A percentile compares a stretch with the other conserved stretches of the same genome.
These are phyloP conservation scores for Agrotis puta DNA, from an alignment of 2,888 invertebrate genomes.

Conservation along the genomic window DNA sequence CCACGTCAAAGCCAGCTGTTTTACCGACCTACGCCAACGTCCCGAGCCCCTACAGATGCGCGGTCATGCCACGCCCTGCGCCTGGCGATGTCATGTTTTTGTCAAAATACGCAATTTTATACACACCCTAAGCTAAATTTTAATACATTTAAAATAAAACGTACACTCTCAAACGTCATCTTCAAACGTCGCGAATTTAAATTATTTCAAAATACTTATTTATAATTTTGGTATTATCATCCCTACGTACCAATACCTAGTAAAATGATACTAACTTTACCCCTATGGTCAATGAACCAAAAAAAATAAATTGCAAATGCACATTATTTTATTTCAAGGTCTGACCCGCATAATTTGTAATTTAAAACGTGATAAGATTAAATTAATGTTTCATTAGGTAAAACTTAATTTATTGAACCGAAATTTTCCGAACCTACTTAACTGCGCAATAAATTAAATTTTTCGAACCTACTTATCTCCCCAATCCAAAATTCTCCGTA, in stretches of 20 bases:
- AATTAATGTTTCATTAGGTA: neutral
- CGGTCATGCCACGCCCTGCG: constrained; percentile 21
- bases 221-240: no score
- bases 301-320: neutral
- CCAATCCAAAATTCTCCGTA: no score
- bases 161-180: neutral
- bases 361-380: neutral
- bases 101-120: neutral
- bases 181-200: no score
- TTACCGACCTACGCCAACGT: constrained; percentile 39
- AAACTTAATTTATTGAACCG: constrained; percentile 9
- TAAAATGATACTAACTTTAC: no score
- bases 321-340: constrained; percentile 1
- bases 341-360: neutral
- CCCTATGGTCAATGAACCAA: no score
- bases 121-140: neutral
- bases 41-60: constrained; percentile 7
- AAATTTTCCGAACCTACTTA: neutral
- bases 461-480: neutral
- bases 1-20: neutral
- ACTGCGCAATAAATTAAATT: neutral
- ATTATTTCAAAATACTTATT: no score
- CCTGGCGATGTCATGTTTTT: constrained; percentile 11
- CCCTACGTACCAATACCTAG: no score
- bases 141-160: constrained; percentile 2